Conservation (phyloP, 1,140 invertebrate species). For the Lethocerus indicus region DNA sequence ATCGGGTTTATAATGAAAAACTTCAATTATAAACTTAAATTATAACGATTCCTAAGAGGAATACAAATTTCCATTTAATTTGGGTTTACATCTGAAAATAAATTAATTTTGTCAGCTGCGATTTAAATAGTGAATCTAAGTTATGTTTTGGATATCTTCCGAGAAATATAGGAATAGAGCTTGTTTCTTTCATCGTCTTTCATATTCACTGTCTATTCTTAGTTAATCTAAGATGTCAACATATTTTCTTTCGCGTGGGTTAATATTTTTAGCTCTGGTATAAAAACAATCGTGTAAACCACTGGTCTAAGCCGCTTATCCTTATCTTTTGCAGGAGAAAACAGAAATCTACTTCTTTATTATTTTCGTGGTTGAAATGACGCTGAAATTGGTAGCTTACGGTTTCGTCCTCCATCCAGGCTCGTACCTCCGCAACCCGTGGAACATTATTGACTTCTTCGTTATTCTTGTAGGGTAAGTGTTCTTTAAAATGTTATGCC, state of each 20-base stretch:
- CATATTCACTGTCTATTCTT: not conserved
- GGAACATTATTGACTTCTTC: constrained; percentile 14
- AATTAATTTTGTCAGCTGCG: too few species aligned
- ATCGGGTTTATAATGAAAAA: not conserved
- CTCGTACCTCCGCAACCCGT: constrained; percentile 12
- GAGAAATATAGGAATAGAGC: not conserved
- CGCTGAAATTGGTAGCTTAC: constrained; percentile 10
- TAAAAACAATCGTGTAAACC: not conserved
- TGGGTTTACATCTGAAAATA: too few species aligned
- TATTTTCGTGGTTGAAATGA: constrained; percentile 14
- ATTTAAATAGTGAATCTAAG: too few species aligned
- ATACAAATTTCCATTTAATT: not conserved
- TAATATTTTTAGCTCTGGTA: not conserved
- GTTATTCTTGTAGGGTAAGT: constrained; percentile 14
- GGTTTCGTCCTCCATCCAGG: constrained; percentile 13
- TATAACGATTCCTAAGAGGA: not conserved
- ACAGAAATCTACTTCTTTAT: constrained; percentile 12
- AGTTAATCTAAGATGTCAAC: not conserved
- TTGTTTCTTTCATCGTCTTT: not conserved
- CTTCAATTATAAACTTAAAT: not conserved
- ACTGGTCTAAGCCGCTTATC: not conserved
- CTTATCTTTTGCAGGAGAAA: constrained; percentile 8
- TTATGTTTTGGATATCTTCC: not conserved
- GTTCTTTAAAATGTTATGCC: too few species aligned
- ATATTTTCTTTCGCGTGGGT: not conserved